Conservation (phyloP, 2,113 vertebrate genomes). For the Raja brachyura region DNA sequence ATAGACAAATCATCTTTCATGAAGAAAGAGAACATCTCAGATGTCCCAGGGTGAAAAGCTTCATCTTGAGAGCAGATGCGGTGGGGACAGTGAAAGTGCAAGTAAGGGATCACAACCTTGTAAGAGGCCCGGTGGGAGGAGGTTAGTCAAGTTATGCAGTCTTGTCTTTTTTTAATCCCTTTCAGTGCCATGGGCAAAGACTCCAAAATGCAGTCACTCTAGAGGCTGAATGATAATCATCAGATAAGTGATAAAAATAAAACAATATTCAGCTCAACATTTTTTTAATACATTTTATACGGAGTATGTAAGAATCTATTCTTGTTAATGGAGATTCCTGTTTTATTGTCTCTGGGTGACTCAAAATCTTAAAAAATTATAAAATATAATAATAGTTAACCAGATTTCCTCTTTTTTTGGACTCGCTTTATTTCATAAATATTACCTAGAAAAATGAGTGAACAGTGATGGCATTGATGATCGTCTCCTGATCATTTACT, state of each 20-base stretch:
- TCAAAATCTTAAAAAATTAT: background rate
- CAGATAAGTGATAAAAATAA: background rate
- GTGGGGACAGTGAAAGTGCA: too few species aligned
- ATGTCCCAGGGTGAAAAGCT: too few species aligned
- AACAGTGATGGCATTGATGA: background rate
- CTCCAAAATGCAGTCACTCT: background rate
- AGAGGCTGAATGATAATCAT: background rate
- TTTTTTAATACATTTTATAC: background rate
- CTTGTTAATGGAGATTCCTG: background rate
- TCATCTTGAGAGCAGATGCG: too few species aligned
- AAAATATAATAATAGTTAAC: background rate
- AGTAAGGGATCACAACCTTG: too few species aligned
- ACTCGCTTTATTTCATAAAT: background rate
- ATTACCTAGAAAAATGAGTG: background rate
- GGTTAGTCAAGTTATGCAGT: background rate
- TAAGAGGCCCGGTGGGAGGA: too few species aligned
- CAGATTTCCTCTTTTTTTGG: background rate
- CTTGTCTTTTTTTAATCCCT: background rate
- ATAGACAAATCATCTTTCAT: too few species aligned
- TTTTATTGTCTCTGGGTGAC: background rate
- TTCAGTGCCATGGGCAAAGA: background rate
- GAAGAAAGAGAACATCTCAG: too few species aligned
- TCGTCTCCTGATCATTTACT: constrained; percentile 32
- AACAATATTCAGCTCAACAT: background rate
- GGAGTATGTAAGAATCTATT: background rate